These are phyloP conservation scores for Callospermophilus lateralis DNA, from an alignment of 2,113 vertebrate species.

Conservation along the genomic window DNA sequence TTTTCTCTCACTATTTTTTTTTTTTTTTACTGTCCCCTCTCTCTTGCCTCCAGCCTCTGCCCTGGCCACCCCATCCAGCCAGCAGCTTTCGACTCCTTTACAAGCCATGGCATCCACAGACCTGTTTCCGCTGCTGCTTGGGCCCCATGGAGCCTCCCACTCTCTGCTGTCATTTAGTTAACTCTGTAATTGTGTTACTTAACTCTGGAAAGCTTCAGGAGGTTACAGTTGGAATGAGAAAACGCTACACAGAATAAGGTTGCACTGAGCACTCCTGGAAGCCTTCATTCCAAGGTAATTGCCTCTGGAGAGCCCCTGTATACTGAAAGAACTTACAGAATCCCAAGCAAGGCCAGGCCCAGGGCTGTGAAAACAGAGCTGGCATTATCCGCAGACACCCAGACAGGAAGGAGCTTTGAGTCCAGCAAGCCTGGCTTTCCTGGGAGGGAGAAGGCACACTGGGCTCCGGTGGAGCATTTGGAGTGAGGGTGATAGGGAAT, in stretches of 20 bases:
- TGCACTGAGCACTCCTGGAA: constrained; percentile 22
- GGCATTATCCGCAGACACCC: not conserved
- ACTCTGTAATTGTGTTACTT: constrained; percentile 55
- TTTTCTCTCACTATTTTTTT: not conserved
- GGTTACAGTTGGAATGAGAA: constrained; percentile 46
- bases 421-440: not conserved
- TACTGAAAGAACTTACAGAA: constrained; percentile 15
- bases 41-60: not conserved
- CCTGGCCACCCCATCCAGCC: too few species aligned
- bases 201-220: constrained; percentile 59
- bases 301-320: constrained; percentile 27
- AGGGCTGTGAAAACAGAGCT: not conserved
- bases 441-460: not conserved
- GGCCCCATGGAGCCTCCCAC: not conserved
- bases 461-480: not conserved
- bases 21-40: not conserved
- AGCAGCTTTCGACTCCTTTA: not conserved
- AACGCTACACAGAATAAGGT: not conserved
- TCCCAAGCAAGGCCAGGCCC: not conserved
- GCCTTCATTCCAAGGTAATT: constrained; percentile 20
- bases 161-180: constrained; percentile 42
- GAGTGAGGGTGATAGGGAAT: not conserved
- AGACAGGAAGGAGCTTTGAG: not conserved
- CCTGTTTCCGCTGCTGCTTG: not conserved
- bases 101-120: not conserved